Percentiles rank a stretch among this genome's conserved stretches.
These are phyloP conservation scores for Tokudaia muenninki DNA, from an alignment of 2,797 vertebrate genomes.

Conservation along the genomic window DNA sequence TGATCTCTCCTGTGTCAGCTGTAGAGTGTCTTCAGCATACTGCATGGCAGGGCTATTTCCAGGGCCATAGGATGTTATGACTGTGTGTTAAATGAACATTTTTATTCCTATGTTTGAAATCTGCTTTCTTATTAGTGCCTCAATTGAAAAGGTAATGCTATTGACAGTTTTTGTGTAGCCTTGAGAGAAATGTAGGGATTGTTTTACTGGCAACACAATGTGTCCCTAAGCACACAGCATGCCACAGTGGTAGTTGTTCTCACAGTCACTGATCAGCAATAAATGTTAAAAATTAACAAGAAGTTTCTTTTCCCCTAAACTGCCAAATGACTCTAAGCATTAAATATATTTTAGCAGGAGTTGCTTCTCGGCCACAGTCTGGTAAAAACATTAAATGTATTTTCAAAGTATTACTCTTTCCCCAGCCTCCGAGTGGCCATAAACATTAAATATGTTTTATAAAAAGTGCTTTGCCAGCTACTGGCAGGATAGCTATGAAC, in stretches of 20 bases:
- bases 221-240: slow-evolving; percentile 72
- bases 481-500: slow-evolving; percentile 75
- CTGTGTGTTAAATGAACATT: slow-evolving; percentile 65
- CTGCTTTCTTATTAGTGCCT: slow-evolving; percentile 31
- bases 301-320: slow-evolving; percentile 75
- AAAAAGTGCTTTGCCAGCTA: slow-evolving; percentile 84
- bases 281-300: slow-evolving; percentile 87
- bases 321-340: slow-evolving; percentile 81
- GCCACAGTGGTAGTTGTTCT: slow-evolving; percentile 54
- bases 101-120: slow-evolving; percentile 66
- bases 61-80: slow-evolving; percentile 46
- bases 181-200: slow-evolving; percentile 70
- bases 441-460: slow-evolving; percentile 87
- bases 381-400: slow-evolving; percentile 84
- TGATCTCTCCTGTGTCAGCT: neutral
- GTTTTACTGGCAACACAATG: neutral
- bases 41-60: slow-evolving; percentile 25
- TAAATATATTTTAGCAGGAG: slow-evolving; percentile 79
- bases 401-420: slow-evolving; percentile 85
- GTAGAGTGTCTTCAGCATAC: neutral
- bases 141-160: slow-evolving; percentile 50
- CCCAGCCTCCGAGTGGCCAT: slow-evolving; percentile 76
- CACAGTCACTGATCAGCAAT: slow-evolving; percentile 79
- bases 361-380: slow-evolving; percentile 76
- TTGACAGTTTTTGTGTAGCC: slow-evolving; percentile 60